These are phyloP conservation scores for Melospiza georgiana DNA, from an alignment of 2,113 vertebrate species.

Conservation along the genomic window DNA sequence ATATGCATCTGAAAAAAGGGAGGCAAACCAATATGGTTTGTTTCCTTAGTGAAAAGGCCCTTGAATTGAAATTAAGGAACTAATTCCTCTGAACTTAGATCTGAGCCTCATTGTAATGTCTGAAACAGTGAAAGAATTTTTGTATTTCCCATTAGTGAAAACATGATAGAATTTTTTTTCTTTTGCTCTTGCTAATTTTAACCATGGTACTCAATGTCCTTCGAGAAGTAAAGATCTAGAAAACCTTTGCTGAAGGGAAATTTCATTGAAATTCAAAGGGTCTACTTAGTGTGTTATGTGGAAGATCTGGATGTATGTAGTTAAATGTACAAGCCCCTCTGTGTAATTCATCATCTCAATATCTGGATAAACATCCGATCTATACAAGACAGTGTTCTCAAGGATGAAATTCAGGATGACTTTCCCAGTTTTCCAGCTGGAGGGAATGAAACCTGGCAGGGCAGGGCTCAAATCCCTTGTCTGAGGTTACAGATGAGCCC, in stretches of 20 bases:
- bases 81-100: neutral
- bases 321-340: neutral
- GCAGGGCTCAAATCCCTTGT: neutral
- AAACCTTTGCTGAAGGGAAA: neutral
- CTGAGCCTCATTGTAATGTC: neutral
- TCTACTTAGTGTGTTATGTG: neutral
- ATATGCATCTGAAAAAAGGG: neutral
- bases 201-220: neutral
- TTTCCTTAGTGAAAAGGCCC: neutral
- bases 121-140: neutral
- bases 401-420: neutral
- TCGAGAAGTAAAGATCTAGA: neutral
- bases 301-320: neutral
- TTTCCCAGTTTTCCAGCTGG: conserved; percentile 28
- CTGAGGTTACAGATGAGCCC: neutral
- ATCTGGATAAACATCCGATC: neutral
- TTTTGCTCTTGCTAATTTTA: neutral
- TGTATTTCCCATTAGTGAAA: neutral
- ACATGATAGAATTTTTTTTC: neutral
- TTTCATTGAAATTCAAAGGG: neutral
- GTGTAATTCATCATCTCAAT: neutral
- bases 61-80: neutral
- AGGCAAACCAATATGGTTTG: neutral
- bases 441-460: neutral
- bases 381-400: neutral